Conservation (phyloP, 2,797 vertebrate species). For the Phoxinus dragarum region DNA sequence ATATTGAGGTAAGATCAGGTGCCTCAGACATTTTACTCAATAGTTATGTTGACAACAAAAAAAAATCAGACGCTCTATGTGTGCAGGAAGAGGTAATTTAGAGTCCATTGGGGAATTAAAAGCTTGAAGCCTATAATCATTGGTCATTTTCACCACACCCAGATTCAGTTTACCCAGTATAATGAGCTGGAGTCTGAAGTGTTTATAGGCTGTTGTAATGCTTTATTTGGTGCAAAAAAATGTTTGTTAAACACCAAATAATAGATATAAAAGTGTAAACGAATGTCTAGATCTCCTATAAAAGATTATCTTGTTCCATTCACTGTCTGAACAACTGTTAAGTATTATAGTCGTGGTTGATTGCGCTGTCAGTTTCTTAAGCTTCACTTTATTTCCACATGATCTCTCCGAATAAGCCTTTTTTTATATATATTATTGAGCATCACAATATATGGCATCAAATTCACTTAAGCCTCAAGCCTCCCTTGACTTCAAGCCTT, state of each 20-base stretch:
- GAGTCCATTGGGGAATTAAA: constrained; percentile 47
- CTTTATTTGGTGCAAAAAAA: constrained; percentile 17
- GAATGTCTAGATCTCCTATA: neutral
- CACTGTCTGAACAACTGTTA: neutral
- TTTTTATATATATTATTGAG: neutral
- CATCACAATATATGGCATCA: constrained; percentile 9
- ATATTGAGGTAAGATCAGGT: neutral
- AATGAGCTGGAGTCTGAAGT: neutral
- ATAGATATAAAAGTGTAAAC: neutral
- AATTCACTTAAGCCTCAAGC: constrained; percentile 15
- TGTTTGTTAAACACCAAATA: neutral
- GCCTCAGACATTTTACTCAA: neutral
- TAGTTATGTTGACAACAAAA: constrained; percentile 4
- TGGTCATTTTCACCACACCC: constrained; percentile 39
- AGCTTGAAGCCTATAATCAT: constrained; percentile 44
- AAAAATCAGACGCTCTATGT: neutral
- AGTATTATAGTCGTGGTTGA: neutral
- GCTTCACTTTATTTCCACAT: constrained; percentile 17
- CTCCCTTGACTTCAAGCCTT: constrained; percentile 18
- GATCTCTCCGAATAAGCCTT: constrained; percentile 1
- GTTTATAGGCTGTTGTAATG: constrained; percentile 1
- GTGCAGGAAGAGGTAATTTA: constrained; percentile 42
- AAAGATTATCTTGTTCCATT: neutral
- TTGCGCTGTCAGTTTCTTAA: neutral
- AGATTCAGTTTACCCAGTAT: neutral